Evolutionary conservation across 2,797 vertebrate species (phyloP).

Genomic region (Masticophis lateralis): DNA sequence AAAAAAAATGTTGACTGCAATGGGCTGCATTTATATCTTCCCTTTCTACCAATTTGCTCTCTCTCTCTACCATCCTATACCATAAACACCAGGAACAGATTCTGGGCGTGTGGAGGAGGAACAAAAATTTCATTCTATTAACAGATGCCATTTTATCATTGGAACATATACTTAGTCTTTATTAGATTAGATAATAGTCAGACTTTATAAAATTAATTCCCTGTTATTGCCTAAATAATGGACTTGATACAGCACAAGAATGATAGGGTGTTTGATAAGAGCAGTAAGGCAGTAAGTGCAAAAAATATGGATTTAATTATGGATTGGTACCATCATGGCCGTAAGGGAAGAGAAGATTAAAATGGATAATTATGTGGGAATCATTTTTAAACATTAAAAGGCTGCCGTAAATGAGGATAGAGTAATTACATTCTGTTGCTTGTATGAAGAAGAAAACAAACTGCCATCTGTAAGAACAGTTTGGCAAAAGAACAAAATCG

Average conservation of each 20-base stretch:
- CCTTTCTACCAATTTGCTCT: neutral
- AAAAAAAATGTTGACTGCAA: neutral
- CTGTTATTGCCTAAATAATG: neutral
- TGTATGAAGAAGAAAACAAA: conserved; percentile 15
- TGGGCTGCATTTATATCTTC: neutral
- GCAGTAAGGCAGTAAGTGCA: neutral
- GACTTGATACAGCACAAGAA: neutral
- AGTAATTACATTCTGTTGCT: conserved; percentile 23
- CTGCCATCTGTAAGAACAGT: conserved; percentile 15
- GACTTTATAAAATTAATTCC: neutral
- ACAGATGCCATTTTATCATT: neutral
- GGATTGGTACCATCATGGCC: neutral
- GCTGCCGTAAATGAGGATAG: neutral
- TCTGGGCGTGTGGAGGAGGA: neutral
- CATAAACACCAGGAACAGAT: neutral
- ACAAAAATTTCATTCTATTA: neutral
- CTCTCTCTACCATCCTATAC: neutral
- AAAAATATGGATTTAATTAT: conserved; percentile 5
- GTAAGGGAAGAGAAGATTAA: conserved; percentile 3
- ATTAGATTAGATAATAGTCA: neutral
- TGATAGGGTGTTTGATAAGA: neutral
- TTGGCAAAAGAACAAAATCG: conserved; percentile 8
- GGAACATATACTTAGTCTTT: neutral
- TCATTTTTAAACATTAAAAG: conserved; percentile 20
- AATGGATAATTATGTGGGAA: conserved; percentile 9